phyloP scores from a whole-genome alignment of 2,888 invertebrate genomes.

The Drosophila greeni region DNA sequence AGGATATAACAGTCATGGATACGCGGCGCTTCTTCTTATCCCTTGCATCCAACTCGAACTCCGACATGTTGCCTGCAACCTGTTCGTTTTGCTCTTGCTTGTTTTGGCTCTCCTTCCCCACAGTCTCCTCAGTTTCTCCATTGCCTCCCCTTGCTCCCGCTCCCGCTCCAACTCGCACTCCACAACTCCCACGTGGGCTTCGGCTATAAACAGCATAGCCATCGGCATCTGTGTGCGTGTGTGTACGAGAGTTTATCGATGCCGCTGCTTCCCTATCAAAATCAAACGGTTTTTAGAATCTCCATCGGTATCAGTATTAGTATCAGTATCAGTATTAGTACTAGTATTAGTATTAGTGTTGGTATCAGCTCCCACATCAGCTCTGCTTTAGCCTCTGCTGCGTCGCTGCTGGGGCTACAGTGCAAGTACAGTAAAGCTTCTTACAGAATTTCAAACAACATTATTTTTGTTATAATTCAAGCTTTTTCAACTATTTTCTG shows the following conservation, averaged over 20 bases:
- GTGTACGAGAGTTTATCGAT: constrained; percentile 18
- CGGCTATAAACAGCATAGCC: constrained; percentile 58
- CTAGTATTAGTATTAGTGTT: background rate
- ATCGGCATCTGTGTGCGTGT: constrained; percentile 2
- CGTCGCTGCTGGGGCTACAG: constrained; percentile 7
- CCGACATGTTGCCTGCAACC: constrained; percentile 53
- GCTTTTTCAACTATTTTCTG: no score
- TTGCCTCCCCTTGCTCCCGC: background rate
- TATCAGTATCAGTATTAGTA: constrained; percentile 8
- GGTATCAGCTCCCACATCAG: constrained; percentile 5
- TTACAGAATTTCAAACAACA: background rate
- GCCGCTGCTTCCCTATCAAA: constrained; percentile 20
- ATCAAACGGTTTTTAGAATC: constrained; percentile 26
- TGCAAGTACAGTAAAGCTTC: constrained; percentile 8
- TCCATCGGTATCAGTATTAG: constrained; percentile 20
- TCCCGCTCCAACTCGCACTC: background rate
- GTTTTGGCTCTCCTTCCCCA: background rate
- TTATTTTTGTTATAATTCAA: no score
- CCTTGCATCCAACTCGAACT: constrained; percentile 58
- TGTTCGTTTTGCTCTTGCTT: constrained; percentile 44
- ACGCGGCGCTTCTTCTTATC: constrained; percentile 46
- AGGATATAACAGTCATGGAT: constrained; percentile 25
- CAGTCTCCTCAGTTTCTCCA: constrained; percentile 6
- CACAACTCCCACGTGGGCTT: constrained; percentile 20
- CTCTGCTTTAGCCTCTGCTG: constrained; percentile 10